Evolutionary conservation across 2,113 vertebrate species (phyloP), one percentile per base, ranked within the genome.

Genomic region (Hydrolagus affinis): DNA sequence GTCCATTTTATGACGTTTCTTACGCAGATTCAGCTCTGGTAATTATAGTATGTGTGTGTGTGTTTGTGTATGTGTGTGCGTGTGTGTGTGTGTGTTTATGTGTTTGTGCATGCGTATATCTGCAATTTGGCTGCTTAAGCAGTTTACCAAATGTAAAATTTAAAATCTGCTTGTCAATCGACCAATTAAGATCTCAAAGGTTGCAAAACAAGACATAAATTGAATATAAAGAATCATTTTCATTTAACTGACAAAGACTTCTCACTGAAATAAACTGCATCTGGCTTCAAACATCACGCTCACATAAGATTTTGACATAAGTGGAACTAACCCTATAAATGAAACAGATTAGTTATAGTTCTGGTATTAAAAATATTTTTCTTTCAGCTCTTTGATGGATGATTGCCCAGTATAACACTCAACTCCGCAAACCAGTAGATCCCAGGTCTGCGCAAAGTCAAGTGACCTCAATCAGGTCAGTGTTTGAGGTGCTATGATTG

Each of bases 171-270:
- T 62, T 83, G 78, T 62, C 62, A 83, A 83, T 28, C 14, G 19
- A 83, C 21, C 6, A 44, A 44, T 44, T 44, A 44, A 44, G 44
- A 44, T 44, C 44, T 32, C 19, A 68, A 28, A 60, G 10, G 15
- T 68, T 64, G 66, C 78, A 83, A 19, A 80, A 44, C 44, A 44
- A 44, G 25, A 59, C 70, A 21, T 12, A 80, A 25, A 64, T 12
- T 17, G 77, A 80, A 80, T 64, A 64, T 44, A 80, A 64, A 60
- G 21, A 17, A 80, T 80, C 25, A 25, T 64, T 80, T 83, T 11
- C 25, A 83, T 68, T 83, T 32, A 32, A 83, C 78, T 21, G 17
- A 66, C 7, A 32, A 44, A 68, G 25, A 28, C 60, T 83, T 44
- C 78, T 25, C 62, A 30, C 25, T 9, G 78, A 83, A 80, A 64